These are phyloP conservation scores for Drosophila imparisetae DNA, from an alignment of 2,888 invertebrate genomes.

Conservation along the genomic window DNA sequence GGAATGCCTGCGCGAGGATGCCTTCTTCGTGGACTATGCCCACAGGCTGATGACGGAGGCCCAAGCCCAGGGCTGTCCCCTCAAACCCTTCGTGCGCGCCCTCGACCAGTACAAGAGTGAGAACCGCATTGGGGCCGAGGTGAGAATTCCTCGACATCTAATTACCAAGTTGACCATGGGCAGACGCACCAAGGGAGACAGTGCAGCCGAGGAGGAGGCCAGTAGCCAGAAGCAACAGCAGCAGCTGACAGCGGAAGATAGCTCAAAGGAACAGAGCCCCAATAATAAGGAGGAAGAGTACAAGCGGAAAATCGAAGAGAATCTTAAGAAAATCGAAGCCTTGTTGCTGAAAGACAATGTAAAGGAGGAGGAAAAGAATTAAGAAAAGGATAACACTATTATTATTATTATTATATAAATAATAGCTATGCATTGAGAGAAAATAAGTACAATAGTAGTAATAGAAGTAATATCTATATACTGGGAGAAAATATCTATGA, in stretches of 20 bases:
- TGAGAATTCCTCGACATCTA: constrained; percentile 75
- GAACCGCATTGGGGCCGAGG: constrained; percentile 75
- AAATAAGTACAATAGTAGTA: background rate
- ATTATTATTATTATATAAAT: background rate
- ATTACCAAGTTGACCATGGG: constrained; percentile 79
- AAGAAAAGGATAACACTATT: too few relatives aligned
- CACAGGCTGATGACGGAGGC: constrained; percentile 67
- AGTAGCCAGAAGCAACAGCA: background rate
- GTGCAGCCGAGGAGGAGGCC: constrained; percentile 21
- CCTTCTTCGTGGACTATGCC: constrained; percentile 65
- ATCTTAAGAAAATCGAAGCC: constrained; percentile 55
- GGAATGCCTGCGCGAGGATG: constrained; percentile 70
- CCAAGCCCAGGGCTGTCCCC: constrained; percentile 64
- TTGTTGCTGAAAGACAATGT: constrained; percentile 27
- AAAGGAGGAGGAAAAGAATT: background rate
- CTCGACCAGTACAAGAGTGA: constrained; percentile 74
- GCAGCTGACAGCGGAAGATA: background rate
- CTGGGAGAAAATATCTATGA: background rate
- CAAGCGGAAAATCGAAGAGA: constrained; percentile 41
- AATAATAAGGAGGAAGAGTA: constrained; percentile 47
- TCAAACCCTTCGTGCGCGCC: constrained; percentile 73
- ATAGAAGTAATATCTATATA: background rate
- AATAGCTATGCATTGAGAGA: background rate
- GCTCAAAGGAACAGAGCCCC: constrained; percentile 7
- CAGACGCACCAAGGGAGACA: constrained; percentile 65